Evolutionary conservation across 2,113 vertebrate genomes (phyloP).

Genomic region (Elephas maximus): DNA sequence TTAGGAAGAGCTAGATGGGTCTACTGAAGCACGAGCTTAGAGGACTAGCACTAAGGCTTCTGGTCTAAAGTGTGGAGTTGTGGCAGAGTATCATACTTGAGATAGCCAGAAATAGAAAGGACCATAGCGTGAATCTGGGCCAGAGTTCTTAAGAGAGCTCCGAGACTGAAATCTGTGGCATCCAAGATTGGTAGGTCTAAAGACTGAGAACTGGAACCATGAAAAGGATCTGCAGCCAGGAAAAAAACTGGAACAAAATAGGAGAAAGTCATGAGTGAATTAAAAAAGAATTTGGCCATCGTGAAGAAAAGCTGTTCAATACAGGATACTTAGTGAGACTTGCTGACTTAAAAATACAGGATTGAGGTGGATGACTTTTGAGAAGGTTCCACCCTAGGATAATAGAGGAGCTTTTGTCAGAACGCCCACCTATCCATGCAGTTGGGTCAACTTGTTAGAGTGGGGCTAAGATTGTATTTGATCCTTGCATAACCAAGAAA

Average conservation of each 20-base stretch:
- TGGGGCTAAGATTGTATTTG: background rate
- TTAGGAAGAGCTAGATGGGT: background rate
- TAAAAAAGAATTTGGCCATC: background rate
- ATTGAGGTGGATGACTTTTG: background rate
- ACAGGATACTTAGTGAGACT: conserved; percentile 9
- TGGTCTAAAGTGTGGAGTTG: background rate
- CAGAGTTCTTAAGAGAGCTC: conserved; percentile 13
- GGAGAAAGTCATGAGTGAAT: background rate
- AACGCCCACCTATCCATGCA: background rate
- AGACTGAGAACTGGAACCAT: conserved; percentile 40
- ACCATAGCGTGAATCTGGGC: background rate
- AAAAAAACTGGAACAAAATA: conserved; percentile 62
- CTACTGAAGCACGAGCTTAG: background rate
- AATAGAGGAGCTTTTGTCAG: background rate
- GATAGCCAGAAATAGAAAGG: conserved; percentile 14
- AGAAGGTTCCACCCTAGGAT: conserved; percentile 8
- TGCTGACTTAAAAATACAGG: background rate
- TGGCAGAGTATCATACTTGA: background rate
- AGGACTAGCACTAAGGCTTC: background rate
- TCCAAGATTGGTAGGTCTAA: background rate
- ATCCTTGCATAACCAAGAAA: conserved; percentile 19
- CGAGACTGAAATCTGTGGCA: conserved; percentile 28
- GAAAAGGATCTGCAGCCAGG: background rate
- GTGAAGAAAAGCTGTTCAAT: background rate
- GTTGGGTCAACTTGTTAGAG: conserved; percentile 11